Evolutionary conservation across 2,113 vertebrate genomes (phyloP), one percentile per base, ranked within the genome.

Genomic region (Hippolais icterina): DNA sequence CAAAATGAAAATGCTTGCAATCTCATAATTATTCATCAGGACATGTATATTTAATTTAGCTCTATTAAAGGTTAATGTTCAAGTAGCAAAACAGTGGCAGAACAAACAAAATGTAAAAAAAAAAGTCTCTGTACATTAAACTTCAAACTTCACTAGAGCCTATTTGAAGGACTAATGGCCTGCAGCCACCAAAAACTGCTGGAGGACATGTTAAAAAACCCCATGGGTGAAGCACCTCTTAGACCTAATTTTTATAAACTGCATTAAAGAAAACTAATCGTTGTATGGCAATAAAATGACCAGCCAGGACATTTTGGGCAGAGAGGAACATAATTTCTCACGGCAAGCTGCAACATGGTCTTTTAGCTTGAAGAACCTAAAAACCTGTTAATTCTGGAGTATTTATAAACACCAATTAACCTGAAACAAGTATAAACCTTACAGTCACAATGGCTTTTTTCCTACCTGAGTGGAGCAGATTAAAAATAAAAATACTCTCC

Each of bases 11-110:
- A 97, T 92, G 93, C 94, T 91, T 88, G 78, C 95, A 93, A 77
- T 92, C 97, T 98, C 96, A 95, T 97, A 97, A 98, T 97, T 97
- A 98, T 97, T 98, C 97, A 98, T 97, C 95, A 97, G 84, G 94
- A 97, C 96, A 98, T 97, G 97, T 97, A 98, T 98, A 97, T 98
- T 98, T 98, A 97, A 97, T 97, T 97, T 95, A 96, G 96, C 95
- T 98, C 82, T 90, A 98, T 96, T 97, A 98, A 98, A 98, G 97
- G 98, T 98, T 97, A 97, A 98, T 97, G 97, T 96, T 96, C 88
- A 94, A 96, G 97, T 93, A 97, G 96, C 97, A 96, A 96, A 97
- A 96, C 97, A 97, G 97, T 94, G 74, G 76, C 90, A 97, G 96
- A 96, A 97, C 84, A 96, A 97, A 95, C 77, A 94, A 95, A 97